Evolutionary conservation across 2,113 vertebrate genomes (phyloP).

Genomic region (Meleagris gallopavo): DNA sequence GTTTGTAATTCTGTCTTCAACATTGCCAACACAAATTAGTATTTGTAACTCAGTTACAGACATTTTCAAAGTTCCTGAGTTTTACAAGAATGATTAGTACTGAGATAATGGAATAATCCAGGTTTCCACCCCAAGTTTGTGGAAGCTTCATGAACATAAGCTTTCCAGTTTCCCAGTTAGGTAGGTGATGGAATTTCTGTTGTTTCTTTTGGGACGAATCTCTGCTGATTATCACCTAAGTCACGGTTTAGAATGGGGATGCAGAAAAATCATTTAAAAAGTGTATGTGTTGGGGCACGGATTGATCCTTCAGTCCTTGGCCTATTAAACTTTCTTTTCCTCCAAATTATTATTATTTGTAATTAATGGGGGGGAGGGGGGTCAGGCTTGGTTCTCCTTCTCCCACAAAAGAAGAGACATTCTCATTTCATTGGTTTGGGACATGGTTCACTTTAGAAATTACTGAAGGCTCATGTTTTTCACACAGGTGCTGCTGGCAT

Average conservation of each 20-base stretch:
- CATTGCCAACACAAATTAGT: background rate
- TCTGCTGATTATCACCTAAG: background rate
- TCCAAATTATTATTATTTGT: background rate
- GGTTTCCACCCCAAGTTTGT: background rate
- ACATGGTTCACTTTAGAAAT: slow-evolving; percentile 4
- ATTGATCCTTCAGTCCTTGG: background rate
- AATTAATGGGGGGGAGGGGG: background rate
- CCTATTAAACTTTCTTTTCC: background rate
- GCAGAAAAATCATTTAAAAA: background rate
- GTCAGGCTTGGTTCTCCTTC: background rate
- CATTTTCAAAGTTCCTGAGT: slow-evolving; percentile 13
- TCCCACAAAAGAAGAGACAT: background rate
- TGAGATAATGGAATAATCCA: background rate
- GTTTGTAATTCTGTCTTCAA: slow-evolving; percentile 20
- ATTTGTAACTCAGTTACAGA: background rate
- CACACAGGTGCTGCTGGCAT: background rate
- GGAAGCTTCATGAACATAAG: background rate
- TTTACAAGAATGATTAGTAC: slow-evolving; percentile 2
- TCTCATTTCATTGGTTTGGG: background rate
- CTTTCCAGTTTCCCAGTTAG: background rate
- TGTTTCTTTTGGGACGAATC: background rate
- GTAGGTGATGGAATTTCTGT: background rate
- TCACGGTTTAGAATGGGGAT: background rate
- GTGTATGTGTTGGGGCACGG: background rate
- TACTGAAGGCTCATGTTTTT: slow-evolving; percentile 12